phyloP scores from a whole-genome alignment of 2,113 vertebrate species.

The Thinocorus orbignyianus region DNA sequence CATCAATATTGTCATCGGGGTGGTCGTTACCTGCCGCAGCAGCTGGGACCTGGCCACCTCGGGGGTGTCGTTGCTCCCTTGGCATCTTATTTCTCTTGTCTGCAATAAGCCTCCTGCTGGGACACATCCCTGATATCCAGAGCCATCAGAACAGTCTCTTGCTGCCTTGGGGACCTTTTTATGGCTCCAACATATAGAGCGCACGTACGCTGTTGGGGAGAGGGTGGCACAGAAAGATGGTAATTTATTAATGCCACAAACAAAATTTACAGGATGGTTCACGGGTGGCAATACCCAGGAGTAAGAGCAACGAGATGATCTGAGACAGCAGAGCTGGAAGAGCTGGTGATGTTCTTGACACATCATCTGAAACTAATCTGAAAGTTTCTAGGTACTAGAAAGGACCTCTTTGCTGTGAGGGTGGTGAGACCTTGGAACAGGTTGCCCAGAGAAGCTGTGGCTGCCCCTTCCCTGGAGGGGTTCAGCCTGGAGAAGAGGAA shows the following conservation, averaged over 20 bases:
- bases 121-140: neutral
- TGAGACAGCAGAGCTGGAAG: accelerated
- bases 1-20: neutral
- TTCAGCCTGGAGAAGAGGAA: too few species aligned
- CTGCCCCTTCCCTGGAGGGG: too few species aligned
- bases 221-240: neutral
- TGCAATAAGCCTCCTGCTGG: neutral
- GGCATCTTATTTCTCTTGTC: neutral
- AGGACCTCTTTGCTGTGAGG: too few species aligned
- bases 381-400: too few species aligned
- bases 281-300: neutral
- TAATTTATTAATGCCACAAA: neutral
- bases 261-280: neutral
- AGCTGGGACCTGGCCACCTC: neutral
- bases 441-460: too few species aligned
- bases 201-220: neutral
- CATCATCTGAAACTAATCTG: too few species aligned
- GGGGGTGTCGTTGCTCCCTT: neutral
- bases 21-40: neutral
- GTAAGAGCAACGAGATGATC: neutral
- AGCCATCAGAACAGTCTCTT: neutral
- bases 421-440: too few species aligned
- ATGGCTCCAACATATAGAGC: neutral
- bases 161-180: neutral
- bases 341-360: neutral